These are phyloP conservation scores for Dysidea cf. avara DNA, from an alignment of 37 sponge, comb jelly and placozoan species.

Conservation along the genomic window DNA sequence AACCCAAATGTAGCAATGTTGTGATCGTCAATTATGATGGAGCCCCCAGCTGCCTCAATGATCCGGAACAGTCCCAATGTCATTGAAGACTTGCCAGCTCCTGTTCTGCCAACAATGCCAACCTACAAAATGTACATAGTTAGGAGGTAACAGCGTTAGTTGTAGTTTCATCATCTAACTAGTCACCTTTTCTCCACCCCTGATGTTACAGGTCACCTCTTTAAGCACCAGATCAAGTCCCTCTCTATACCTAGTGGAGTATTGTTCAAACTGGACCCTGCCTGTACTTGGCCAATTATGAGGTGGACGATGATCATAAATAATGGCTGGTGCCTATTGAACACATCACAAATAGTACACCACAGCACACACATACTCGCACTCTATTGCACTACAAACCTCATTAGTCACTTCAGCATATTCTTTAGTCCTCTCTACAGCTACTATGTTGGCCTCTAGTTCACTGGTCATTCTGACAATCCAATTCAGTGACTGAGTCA, in stretches of 20 bases:
- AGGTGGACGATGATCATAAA: slow-evolving; percentile 63
- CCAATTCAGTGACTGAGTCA: slow-evolving; percentile 84
- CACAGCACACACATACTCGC: not conserved
- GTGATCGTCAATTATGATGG: slow-evolving; percentile 74
- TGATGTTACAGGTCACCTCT: slow-evolving; percentile 64
- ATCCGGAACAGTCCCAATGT: slow-evolving; percentile 95
- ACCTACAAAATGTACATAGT: slow-evolving; percentile 53
- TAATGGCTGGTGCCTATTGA: slow-evolving; percentile 83
- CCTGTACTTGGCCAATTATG: slow-evolving; percentile 88
- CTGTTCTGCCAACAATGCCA: slow-evolving; percentile 96
- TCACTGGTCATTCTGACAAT: slow-evolving; percentile 92
- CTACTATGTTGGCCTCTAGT: slow-evolving; percentile 92
- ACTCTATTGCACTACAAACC: slow-evolving; percentile 30
- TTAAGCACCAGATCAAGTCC: slow-evolving; percentile 92
- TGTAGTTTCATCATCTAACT: not conserved
- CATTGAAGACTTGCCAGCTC: slow-evolving; percentile 98
- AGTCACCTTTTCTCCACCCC: slow-evolving; percentile 90
- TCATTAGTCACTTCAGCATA: slow-evolving; percentile 81
- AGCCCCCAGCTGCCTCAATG: slow-evolving; percentile 83
- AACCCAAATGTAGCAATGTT: slow-evolving; percentile 79
- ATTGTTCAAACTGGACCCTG: slow-evolving; percentile 69
- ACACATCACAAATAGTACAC: not conserved
- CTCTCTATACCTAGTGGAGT: slow-evolving; percentile 87
- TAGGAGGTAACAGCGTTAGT: not conserved
- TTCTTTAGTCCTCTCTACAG: slow-evolving; percentile 94